phyloP scores from a whole-genome alignment of 2,113 vertebrate genomes.

The Hippotragus niger region DNA sequence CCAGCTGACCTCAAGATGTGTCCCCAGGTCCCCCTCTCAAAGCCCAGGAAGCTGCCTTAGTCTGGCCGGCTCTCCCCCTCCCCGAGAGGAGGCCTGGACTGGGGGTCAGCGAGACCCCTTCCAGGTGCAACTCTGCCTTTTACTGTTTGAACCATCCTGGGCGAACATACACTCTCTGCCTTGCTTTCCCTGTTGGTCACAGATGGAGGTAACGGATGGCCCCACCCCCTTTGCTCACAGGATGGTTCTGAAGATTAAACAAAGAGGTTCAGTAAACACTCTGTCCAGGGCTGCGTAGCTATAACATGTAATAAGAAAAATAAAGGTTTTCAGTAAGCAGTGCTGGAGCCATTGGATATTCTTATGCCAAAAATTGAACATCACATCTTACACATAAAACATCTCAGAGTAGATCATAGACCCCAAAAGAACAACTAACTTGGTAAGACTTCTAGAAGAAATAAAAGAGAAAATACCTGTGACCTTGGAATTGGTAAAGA shows the following conservation, averaged over 20 bases:
- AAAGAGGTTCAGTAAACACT: fast-evolving
- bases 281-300: not conserved
- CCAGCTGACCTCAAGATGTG: not conserved
- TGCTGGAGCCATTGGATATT: too few relatives aligned
- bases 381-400: not conserved
- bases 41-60: not conserved
- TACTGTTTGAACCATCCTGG: fast-evolving
- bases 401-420: not conserved
- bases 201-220: not conserved
- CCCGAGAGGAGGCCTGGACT: not conserved
- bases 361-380: not conserved
- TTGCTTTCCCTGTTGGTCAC: not conserved
- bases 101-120: fast-evolving
- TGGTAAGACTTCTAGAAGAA: not conserved
- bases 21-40: too few relatives aligned
- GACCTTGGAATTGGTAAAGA: not conserved
- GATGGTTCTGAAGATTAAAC: not conserved
- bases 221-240: not conserved
- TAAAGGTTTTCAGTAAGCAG: not conserved
- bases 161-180: not conserved
- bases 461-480: not conserved
- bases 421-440: too few relatives aligned
- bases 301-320: not conserved
- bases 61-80: fast-evolving
- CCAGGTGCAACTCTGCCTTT: too few relatives aligned